Base-by-base conservation (phyloP, 2,113 vertebrate genomes). In the Trichomycterus rosablanca region DNA sequence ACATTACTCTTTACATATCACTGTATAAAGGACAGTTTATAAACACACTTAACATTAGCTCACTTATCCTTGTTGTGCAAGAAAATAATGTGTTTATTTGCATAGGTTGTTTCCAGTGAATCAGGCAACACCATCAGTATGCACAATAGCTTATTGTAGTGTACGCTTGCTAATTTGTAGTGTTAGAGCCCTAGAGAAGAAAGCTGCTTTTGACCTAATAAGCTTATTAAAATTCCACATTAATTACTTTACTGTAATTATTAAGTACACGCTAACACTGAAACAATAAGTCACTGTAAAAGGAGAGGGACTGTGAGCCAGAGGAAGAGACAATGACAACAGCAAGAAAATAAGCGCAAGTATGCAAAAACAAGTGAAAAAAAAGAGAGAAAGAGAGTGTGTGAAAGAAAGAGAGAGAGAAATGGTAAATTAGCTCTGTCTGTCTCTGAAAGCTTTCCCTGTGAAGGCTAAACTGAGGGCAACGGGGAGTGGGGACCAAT, bases 161-260 rank as follows among this genome's bases (percentile, higher is more conserved):
- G 76, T 71, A 71, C 70, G 35, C 67, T 58, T 57, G 52, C 57
- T 32, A 60, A 54, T 50, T 32, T 28, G 6, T 45, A 59, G 11
- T 32, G 42, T 79, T 83, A 35, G 44, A 60, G 44, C 59, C 83
- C 83, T 85, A 35, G 68, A 82, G 83, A 80, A 83, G 75, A 78
- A 66, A 83, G 83, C 84, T 86, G 83, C 84, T 84, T 86, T 81
- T 87, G 79, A 88, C 87, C 84, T 76, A 84, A 87, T 87, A 86
- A 88, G 83, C 87, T 88, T 83, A 87, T 87, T 87, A 85, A 77
- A 85, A 87, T 86, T 87, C 83, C 81, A 69, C 77, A 77, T 81
- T 86, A 86, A 86, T 87, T 85, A 85, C 81, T 74, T 75, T 73
- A 66, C n/a, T n/a, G n/a, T n/a, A n/a, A n/a, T n/a, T n/a, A n/a